phyloP scores from a whole-genome alignment of 2,888 invertebrate species.

The Patella ulyssiponensis region DNA sequence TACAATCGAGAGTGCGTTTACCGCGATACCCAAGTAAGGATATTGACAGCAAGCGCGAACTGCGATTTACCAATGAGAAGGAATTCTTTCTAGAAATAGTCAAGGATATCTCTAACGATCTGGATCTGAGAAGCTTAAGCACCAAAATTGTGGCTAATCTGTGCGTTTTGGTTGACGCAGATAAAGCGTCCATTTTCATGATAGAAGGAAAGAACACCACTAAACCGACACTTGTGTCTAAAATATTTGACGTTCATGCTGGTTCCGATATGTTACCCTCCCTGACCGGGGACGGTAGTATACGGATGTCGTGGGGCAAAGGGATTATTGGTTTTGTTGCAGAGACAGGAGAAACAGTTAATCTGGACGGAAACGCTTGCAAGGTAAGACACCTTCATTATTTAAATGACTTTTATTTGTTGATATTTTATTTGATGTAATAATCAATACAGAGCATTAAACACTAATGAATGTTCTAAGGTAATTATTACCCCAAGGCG shows the following conservation, averaged over 20 bases:
- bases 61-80: slow-evolving; percentile 71
- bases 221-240: slow-evolving; percentile 73
- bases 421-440: no score
- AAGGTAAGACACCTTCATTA: slow-evolving; percentile 69
- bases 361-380: slow-evolving; percentile 72
- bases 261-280: slow-evolving; percentile 74
- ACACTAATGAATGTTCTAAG: no score
- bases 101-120: slow-evolving; percentile 75
- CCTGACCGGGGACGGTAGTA: slow-evolving; percentile 67
- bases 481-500: no score
- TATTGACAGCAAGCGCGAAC: slow-evolving; percentile 72
- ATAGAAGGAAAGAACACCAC: slow-evolving; percentile 72
- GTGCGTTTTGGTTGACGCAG: slow-evolving; percentile 74
- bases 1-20: slow-evolving; percentile 74
- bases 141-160: slow-evolving; percentile 75
- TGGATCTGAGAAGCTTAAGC: slow-evolving; percentile 74
- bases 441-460: no score
- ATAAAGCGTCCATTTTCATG: slow-evolving; percentile 74
- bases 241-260: slow-evolving; percentile 74
- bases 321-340: slow-evolving; percentile 75
- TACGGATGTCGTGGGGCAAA: slow-evolving; percentile 75
- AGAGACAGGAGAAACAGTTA: slow-evolving; percentile 74
- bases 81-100: slow-evolving; percentile 76
- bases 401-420: no score
- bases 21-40: slow-evolving; percentile 74